Evolutionary conservation across 2,888 invertebrate species (phyloP).

Genomic region (Baccha elongata): DNA sequence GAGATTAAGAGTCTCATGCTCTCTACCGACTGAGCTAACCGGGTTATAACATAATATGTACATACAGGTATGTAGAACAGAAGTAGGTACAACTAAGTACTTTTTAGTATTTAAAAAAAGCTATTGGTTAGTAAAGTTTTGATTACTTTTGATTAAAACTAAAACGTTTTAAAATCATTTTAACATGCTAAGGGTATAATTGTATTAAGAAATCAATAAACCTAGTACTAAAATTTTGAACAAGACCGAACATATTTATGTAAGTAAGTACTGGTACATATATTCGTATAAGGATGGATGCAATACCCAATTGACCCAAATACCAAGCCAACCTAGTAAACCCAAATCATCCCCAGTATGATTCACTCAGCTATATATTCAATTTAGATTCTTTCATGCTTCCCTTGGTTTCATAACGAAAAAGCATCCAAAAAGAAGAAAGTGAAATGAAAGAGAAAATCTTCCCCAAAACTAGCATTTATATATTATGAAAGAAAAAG

Average conservation of each 20-base stretch:
- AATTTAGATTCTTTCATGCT: conserved; percentile 53
- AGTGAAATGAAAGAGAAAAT: conserved; percentile 65
- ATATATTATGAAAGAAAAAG: conserved; percentile 43
- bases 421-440: conserved; percentile 48
- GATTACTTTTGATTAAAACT: too few relatives aligned
- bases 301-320: conserved; percentile 71
- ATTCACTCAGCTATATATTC: conserved; percentile 63
- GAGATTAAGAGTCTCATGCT: too few relatives aligned
- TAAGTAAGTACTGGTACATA: too few relatives aligned
- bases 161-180: too few relatives aligned
- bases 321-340: conserved; percentile 49
- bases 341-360: conserved; percentile 43
- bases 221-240: background rate
- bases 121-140: too few relatives aligned
- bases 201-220: conserved; percentile 17
- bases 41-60: too few relatives aligned
- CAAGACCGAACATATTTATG: background rate
- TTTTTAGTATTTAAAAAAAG: too few relatives aligned
- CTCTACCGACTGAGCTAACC: too few relatives aligned
- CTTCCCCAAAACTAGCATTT: conserved; percentile 43
- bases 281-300: conserved; percentile 32
- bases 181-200: background rate
- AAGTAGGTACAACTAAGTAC: too few relatives aligned
- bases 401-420: conserved; percentile 11
- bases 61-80: too few relatives aligned